Evolutionary conservation across 2,888 invertebrate species (phyloP).

Genomic region (Salticus scenicus): DNA sequence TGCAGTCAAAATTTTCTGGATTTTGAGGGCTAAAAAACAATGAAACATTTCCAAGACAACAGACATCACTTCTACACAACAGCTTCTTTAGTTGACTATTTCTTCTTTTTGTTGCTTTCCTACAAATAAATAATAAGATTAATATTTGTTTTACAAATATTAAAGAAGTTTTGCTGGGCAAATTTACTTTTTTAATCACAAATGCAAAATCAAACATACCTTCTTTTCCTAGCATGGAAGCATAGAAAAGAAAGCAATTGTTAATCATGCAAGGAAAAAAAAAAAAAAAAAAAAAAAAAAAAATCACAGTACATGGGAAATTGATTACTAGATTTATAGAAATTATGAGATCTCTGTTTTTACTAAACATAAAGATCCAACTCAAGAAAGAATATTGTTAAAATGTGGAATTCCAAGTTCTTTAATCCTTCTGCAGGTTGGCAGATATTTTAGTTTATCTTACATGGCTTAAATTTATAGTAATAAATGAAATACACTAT

Average conservation of each 20-base stretch:
- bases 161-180: neutral
- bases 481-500: too few species aligned
- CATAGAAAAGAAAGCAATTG: neutral
- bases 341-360: too few species aligned
- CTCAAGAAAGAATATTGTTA: too few species aligned
- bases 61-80: neutral
- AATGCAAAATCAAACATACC: neutral
- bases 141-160: neutral
- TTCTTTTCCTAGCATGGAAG: neutral
- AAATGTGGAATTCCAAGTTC: too few species aligned
- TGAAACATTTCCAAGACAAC: neutral
- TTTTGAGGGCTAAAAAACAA: neutral
- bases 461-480: too few species aligned
- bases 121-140: conserved; percentile 12
- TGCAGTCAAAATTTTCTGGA: neutral
- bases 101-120: conserved; percentile 52
- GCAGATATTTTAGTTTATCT: too few species aligned
- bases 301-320: too few species aligned
- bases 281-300: neutral
- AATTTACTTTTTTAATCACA: too few species aligned
- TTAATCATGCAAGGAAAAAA: too few species aligned
- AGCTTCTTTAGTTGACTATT: conserved; percentile 6
- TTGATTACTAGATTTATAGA: too few species aligned
- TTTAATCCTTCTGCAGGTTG: too few species aligned
- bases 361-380: too few species aligned